Evolutionary conservation across 2,888 invertebrate genomes (phyloP), one percentile per base, ranked within the genome.

Genomic region (Tryphoninae sp.): DNA sequence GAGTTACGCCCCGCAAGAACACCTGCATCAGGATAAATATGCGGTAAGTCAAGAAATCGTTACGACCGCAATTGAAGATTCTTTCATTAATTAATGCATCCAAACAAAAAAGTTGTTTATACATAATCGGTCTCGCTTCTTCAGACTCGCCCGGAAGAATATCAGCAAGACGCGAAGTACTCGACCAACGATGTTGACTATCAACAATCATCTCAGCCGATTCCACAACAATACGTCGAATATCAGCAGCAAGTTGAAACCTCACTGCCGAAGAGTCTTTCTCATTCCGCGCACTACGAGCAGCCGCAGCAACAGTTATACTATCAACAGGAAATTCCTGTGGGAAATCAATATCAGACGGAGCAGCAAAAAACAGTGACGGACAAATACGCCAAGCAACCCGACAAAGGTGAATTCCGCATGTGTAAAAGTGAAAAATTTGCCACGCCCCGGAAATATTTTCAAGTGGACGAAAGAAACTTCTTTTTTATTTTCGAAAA

Each of bases 321-420:
- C n/a, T 89, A 90, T 55, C 89, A 89, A 53, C 89, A 87, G 74
- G 90, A 90, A 88, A 78, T 90, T 13, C 59, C 79, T 1, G 88
- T 90, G 22, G 90, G 88, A 58, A 91, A 91, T 83, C 89, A 89
- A 40, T 77, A 89, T 58, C 91, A 90, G 81, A 83, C 82, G 23
- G 80, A 86, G 6, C 89, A 89, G 73, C 91, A 90, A 53, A 91
- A 89, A 79, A 74, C 86, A 2, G 85, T 84, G 0, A 53, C 86
- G 2, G 86, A 88, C 0, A 91, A 91, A 67, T 89, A 89, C 22
- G 16, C 82, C n/a, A 86, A 87, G 49, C 81, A 80, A 19, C 26
- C 33, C 1, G 84, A 84, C 42, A 87, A 87, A 87, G 89, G 89
- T 89, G 86, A 40, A 13, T 7, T 53, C 2, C 1, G 6, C 51